phyloP scores from a whole-genome alignment of 2,113 vertebrate genomes.

The Dicaeum eximium region DNA sequence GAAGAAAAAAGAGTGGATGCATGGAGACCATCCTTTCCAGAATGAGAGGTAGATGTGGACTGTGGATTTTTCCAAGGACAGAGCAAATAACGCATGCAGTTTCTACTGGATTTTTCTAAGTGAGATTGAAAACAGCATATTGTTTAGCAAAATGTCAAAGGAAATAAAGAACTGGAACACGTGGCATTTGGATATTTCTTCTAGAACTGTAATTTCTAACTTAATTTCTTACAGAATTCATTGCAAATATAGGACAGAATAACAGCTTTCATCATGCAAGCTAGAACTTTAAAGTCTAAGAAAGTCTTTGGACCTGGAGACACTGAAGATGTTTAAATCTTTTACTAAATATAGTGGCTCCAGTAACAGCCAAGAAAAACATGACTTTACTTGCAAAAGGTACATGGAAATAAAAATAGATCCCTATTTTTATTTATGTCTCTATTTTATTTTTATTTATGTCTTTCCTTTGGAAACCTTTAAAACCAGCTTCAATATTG shows the following conservation, averaged over 20 bases:
- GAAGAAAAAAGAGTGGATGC: not conserved
- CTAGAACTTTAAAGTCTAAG: not conserved
- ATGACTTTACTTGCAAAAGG: not conserved
- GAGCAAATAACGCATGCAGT: not conserved
- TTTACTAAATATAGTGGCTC: not conserved
- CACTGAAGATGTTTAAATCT: not conserved
- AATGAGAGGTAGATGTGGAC: not conserved
- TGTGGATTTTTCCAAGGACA: not conserved
- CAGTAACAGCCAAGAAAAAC: not conserved
- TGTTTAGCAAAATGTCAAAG: not conserved
- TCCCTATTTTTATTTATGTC: too few relatives aligned
- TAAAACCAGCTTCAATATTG: not conserved
- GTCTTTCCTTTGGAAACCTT: not conserved
- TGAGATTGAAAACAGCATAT: not conserved
- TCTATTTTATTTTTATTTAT: too few relatives aligned
- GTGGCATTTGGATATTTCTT: not conserved
- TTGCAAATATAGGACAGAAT: not conserved
- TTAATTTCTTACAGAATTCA: not conserved
- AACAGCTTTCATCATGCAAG: fast-evolving
- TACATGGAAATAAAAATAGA: not conserved
- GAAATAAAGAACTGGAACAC: not conserved
- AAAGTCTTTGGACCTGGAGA: not conserved
- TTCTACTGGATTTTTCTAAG: not conserved
- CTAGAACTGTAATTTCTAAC: not conserved
- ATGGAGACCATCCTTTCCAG: not conserved